Evolutionary conservation across 2,888 invertebrate species (phyloP), one percentile per base, ranked within the genome.

Genomic region (Fabriciana adippe): DNA sequence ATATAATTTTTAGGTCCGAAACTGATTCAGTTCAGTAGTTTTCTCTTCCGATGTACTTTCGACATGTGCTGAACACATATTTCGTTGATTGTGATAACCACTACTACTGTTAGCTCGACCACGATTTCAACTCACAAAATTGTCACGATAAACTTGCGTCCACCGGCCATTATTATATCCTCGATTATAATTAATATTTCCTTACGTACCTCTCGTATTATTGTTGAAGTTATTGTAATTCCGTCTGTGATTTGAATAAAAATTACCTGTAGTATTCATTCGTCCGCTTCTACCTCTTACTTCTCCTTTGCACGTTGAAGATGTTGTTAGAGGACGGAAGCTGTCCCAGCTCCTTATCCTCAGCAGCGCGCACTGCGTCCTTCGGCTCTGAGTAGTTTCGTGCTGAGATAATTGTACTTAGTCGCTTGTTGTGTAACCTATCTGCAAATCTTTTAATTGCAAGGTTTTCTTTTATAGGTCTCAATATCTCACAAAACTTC

Each of bases 1-100:
- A 55, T 55, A 55, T 55, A 55, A 55, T 55, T 55, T 26, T 55
- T 55, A 55, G 54, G 53, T 5, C 53, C 53, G 53, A 53, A 53
- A 53, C 53, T 53, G 53, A 18, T 53, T 53, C 53, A 3, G 53
- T 53, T 53, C 53, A 6, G 53, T 53, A 21, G 21, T 21, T 21
- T 21, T 21, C 2, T 21, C 15, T 5, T 48, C 48, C 2, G 5
- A 14, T 15, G 48, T 48, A 48, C 3, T 48, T 48, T 48, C 14
- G 14, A 48, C 48, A 4, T 48, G 48, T 15, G 48, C 48, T 2
- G 48, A 48, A 14, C 48, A 48, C 6, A 48, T 15, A 48, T 31
- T 31, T 31, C 31, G 31, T 6, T 31, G 31, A 31, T 31, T 31
- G 31, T 31, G 31, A 31, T 31, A 14, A n/a, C 48, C 15, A 15